Conservation (phyloP, 1,140 invertebrate species). For the Brachionus manjavacas region DNA sequence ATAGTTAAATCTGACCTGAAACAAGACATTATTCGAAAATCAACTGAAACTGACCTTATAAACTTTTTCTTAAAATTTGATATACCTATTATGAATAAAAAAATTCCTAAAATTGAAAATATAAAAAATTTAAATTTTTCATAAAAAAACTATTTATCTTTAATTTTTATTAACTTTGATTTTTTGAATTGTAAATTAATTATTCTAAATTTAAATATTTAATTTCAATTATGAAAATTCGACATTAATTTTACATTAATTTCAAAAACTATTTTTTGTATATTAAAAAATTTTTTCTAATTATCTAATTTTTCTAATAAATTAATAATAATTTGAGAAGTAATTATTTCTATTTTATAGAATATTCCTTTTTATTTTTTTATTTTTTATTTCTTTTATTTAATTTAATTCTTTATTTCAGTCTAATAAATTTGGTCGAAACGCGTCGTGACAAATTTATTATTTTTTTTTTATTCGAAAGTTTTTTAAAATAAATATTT, state of each 20-base stretch:
- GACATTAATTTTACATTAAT: not conserved
- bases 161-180: not conserved
- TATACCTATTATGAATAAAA: not conserved
- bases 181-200: not conserved
- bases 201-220: not conserved
- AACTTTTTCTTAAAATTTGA: not conserved
- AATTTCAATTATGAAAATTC: not conserved
- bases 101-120: not conserved
- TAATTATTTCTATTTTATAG: no score
- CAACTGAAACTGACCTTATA: not conserved
- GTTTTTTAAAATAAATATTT: no score
- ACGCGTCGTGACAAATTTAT: no score
- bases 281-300: not conserved
- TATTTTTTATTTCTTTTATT: no score
- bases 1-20: not conserved
- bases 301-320: not conserved
- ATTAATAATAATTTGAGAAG: no score
- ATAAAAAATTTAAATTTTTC: not conserved
- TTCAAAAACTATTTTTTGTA: not conserved
- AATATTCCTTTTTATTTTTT: no score
- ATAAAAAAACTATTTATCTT: not conserved
- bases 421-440: no score
- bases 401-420: no score
- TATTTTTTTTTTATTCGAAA: no score
- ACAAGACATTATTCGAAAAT: not conserved